Conservation (phyloP, 2,113 vertebrate genomes). For the Plectropomus leopardus region DNA sequence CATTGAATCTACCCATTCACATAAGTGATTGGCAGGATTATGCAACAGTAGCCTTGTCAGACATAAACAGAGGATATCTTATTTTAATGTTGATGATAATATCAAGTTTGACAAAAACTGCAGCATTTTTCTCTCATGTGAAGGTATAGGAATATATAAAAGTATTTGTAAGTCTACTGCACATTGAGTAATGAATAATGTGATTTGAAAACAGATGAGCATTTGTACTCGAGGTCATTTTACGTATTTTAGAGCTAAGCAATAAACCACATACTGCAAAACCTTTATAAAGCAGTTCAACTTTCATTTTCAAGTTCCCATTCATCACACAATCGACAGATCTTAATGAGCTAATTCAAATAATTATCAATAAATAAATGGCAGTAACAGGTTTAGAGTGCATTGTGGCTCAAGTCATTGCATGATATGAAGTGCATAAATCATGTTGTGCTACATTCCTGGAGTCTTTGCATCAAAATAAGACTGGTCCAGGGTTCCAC, state of each 20-base stretch:
- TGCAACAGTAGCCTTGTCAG: neutral
- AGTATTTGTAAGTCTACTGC: neutral
- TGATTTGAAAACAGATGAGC: constrained; percentile 2
- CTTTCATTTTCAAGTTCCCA: neutral
- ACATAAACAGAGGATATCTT: neutral
- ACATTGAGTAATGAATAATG: neutral
- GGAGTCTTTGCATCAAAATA: too few species aligned
- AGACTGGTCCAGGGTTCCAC: too few species aligned
- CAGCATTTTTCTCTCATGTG: neutral
- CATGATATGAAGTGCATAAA: too few species aligned
- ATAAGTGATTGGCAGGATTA: constrained; percentile 20
- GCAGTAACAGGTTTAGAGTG: too few species aligned
- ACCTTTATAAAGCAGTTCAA: neutral
- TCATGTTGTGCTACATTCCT: too few species aligned
- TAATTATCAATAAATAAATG: too few species aligned
- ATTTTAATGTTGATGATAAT: neutral
- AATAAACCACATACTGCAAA: neutral
- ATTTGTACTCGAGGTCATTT: neutral
- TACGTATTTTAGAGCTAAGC: neutral
- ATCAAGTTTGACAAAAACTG: neutral
- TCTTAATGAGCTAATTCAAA: constrained; percentile 7
- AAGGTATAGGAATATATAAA: too few species aligned
- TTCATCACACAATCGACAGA: neutral
- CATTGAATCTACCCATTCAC: constrained; percentile 16
- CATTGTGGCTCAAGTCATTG: too few species aligned